Evolutionary conservation across 2,888 invertebrate species (phyloP).

Genomic region (Epirrhoe alternata): DNA sequence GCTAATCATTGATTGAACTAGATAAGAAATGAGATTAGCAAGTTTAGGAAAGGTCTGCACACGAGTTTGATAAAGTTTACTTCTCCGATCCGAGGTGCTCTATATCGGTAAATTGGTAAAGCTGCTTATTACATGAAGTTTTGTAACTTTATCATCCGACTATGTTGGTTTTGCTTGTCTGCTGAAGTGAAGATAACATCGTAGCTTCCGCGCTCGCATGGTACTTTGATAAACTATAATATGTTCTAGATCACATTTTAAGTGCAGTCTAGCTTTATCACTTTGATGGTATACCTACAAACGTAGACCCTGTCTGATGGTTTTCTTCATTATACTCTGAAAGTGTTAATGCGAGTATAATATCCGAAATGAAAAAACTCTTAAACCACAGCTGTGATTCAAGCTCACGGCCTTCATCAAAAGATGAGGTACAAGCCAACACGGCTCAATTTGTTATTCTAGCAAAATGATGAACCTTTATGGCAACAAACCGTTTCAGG

Average conservation of each 20-base stretch:
- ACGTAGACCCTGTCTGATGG: background rate
- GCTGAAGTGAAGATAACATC: background rate
- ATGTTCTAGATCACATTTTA: background rate
- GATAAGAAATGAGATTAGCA: constrained; percentile 47
- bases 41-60: constrained; percentile 43
- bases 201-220: background rate
- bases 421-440: background rate
- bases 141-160: background rate
- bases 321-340: background rate
- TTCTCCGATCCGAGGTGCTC: constrained; percentile 21
- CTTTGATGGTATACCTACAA: background rate
- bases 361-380: background rate
- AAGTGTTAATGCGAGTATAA: background rate
- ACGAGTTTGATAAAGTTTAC: constrained; percentile 49
- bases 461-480: background rate
- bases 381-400: background rate
- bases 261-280: background rate
- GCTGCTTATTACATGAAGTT: constrained; percentile 1
- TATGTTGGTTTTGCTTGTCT: background rate
- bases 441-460: constrained; percentile 1
- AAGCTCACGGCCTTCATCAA: background rate
- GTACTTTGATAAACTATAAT: background rate
- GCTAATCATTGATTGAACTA: constrained; percentile 46
- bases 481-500: background rate
- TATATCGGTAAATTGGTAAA: constrained; percentile 8